Percentiles rank a stretch among this genome's conserved stretches.
These are phyloP conservation scores for Trochalopteron elliotii DNA, from an alignment of 2,113 vertebrate genomes.

Conservation along the genomic window DNA sequence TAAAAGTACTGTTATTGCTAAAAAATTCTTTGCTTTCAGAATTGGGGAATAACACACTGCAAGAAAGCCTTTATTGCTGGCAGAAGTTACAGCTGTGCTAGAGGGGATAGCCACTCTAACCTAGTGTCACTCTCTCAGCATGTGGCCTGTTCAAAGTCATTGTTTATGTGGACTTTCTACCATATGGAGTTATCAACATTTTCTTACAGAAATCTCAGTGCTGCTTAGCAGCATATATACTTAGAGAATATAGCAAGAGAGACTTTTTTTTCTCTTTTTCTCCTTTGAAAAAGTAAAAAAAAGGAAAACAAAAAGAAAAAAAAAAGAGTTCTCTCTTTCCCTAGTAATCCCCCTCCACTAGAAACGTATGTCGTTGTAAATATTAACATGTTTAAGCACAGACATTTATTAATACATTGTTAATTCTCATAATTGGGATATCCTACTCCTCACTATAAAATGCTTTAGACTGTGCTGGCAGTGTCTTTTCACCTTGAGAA, in stretches of 20 bases:
- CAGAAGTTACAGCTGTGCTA: slow-evolving; percentile 36
- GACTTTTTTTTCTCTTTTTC: neutral
- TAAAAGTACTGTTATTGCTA: slow-evolving; percentile 23
- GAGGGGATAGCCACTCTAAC: neutral
- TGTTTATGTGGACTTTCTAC: slow-evolving; percentile 3
- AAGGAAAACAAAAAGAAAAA: neutral
- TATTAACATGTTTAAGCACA: neutral
- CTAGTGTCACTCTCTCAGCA: slow-evolving; percentile 2
- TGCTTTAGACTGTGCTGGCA: neutral
- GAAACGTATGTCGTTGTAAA: neutral
- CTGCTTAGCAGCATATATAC: no score
- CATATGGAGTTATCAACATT: slow-evolving; percentile 31
- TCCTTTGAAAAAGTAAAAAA: neutral
- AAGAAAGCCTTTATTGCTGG: slow-evolving; percentile 4
- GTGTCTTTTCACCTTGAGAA: neutral
- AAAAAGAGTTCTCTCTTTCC: neutral
- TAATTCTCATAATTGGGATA: neutral
- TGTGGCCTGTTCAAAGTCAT: slow-evolving; percentile 46
- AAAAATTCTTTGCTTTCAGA: slow-evolving; percentile 32
- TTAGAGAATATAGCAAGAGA: neutral
- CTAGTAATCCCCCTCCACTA: neutral
- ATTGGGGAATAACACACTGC: neutral
- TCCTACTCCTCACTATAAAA: neutral
- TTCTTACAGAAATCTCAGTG: neutral
- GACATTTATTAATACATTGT: neutral